Conservation (phyloP, 2,113 vertebrate species). For the Dryoscopus gambensis region DNA sequence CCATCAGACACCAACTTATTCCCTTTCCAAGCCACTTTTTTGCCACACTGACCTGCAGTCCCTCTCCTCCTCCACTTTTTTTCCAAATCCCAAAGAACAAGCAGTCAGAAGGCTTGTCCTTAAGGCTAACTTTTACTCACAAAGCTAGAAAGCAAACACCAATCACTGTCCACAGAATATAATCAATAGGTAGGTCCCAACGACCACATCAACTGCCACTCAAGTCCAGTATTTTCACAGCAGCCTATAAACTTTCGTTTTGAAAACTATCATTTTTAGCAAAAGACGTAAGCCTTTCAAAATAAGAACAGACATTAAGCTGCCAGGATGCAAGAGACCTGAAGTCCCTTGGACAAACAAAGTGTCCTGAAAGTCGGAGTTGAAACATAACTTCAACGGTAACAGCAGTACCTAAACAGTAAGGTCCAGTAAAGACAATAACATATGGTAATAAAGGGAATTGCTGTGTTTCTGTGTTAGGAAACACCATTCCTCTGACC, state of each 20-base stretch:
- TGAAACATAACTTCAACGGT: fast-evolving
- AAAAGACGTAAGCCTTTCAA: background rate
- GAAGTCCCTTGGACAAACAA: background rate
- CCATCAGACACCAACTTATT: background rate
- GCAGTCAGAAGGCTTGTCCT: background rate
- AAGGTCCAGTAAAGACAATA: background rate
- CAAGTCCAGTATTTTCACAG: background rate
- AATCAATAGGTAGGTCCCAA: background rate
- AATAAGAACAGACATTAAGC: background rate
- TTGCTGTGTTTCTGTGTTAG: background rate
- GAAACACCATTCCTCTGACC: background rate
- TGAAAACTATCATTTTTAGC: background rate
- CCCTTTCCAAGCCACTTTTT: background rate
- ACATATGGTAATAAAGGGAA: background rate
- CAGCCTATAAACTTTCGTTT: background rate
- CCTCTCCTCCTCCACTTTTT: background rate
- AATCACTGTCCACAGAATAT: background rate
- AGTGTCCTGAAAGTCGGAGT: background rate
- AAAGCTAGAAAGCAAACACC: background rate
- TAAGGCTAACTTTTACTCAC: background rate
- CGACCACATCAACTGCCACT: background rate
- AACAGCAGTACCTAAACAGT: background rate
- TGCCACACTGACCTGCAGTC: background rate
- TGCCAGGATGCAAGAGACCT: background rate
- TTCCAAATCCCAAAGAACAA: background rate